Conservation (phyloP, 1,140 invertebrate species). For the Oryzaephilus surinamensis region DNA sequence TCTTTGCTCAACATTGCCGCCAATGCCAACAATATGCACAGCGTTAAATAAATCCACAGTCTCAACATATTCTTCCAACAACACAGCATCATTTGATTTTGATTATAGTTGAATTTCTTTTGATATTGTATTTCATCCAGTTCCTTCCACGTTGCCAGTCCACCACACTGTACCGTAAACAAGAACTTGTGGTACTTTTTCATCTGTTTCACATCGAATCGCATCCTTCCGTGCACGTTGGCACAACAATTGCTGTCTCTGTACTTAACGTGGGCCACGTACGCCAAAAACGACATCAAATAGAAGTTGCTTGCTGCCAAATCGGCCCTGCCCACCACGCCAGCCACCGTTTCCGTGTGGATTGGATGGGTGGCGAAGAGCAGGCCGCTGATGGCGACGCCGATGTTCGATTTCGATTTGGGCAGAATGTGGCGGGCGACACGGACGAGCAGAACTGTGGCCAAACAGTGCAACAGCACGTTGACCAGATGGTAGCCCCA, state of each 20-base stretch:
- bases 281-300: slow-evolving; percentile 73
- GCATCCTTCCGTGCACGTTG: neutral
- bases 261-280: slow-evolving; percentile 53
- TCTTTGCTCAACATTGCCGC: slow-evolving; percentile 80
- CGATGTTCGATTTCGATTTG: slow-evolving; percentile 45
- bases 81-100: slow-evolving; percentile 16
- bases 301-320: slow-evolving; percentile 85
- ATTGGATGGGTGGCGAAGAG: slow-evolving; percentile 93
- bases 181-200: slow-evolving; percentile 26
- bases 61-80: slow-evolving; percentile 37
- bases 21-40: slow-evolving; percentile 47
- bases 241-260: slow-evolving; percentile 38
- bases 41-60: slow-evolving; percentile 43
- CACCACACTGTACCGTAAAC: slow-evolving; percentile 27
- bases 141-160: slow-evolving; percentile 8
- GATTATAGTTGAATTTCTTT: neutral
- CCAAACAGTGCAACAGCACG: slow-evolving; percentile 71
- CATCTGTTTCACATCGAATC: slow-evolving; percentile 9
- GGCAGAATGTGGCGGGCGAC: slow-evolving; percentile 55
- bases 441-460: slow-evolving; percentile 67
- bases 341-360: slow-evolving; percentile 92
- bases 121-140: neutral
- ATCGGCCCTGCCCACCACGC: slow-evolving; percentile 91
- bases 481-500: slow-evolving; percentile 88
- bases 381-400: slow-evolving; percentile 66